A percentile compares a stretch with the other conserved stretches of the same genome.
Evolutionary conservation across 2,113 vertebrate genomes (phyloP).

Genomic region (Dendrocopos noguchii): DNA sequence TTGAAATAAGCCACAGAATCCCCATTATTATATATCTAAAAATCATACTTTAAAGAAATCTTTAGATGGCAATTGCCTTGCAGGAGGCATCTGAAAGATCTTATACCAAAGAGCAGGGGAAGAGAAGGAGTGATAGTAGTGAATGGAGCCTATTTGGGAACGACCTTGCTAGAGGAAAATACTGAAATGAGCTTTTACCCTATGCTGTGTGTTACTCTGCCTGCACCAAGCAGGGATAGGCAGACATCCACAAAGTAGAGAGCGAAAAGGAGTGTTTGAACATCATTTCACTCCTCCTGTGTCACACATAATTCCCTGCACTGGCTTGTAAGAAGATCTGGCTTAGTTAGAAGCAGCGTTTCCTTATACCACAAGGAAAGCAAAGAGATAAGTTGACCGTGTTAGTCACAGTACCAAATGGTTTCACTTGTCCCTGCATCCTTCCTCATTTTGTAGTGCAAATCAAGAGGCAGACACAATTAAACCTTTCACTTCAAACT

Average conservation of each 20-base stretch:
- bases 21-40: not conserved
- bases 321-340: not conserved
- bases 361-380: not conserved
- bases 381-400: not conserved
- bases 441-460: slow-evolving; percentile 26
- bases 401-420: not conserved
- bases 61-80: not conserved
- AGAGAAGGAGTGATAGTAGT: not conserved
- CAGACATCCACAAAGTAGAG: not conserved
- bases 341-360: not conserved
- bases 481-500: slow-evolving; percentile 9
- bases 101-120: not conserved
- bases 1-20: not conserved
- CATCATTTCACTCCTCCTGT: not conserved
- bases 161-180: fast-evolving
- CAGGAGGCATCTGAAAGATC: not conserved
- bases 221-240: not conserved
- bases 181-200: not conserved
- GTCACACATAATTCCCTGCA: not conserved
- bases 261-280: not conserved
- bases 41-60: not conserved
- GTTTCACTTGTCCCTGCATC: not conserved
- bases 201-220: not conserved
- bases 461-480: slow-evolving; percentile 10
- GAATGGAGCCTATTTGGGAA: not conserved